Evolutionary conservation across 2,113 vertebrate species (phyloP), one percentile per base, ranked within the genome.

Genomic region (Actenoides lindsayi): DNA sequence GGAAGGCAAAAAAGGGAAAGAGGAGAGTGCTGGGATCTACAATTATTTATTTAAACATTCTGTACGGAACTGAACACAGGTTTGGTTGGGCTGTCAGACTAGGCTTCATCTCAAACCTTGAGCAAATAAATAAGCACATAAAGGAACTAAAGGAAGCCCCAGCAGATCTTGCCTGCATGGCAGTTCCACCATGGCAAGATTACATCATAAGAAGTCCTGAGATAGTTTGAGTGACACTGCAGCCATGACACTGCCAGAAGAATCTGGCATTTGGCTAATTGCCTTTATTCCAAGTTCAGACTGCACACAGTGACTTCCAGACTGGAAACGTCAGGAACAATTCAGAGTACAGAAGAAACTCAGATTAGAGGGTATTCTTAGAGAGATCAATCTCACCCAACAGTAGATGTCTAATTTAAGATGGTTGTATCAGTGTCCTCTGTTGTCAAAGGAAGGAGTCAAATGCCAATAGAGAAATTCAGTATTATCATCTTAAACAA

Each of bases 1-100:
- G 11, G 23, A 63, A 64, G 23, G 31, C 15, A 82, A 62, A 42
- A 62, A 57, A 68, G 25, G 25, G 33, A 44, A 59, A 63, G 41
- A 39, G 4, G 35, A 87, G 46, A 75, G 71, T 14, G 41, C 84
- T 21, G 23, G 18, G 23, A 46, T 68, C 35, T 54, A 41, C 76
- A 63, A 76, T 53, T 20, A 82, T 37, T 78, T 89, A 69, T 56
- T 77, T 79, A 74, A 86, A 51, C 44, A 41, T 69, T 46, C n/a
- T 25, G 16, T 37, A 37, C 13, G 42, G 20, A 87, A 71, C n/a
- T 31, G 30, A 76, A 67, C 10, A 71, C 41, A 77, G 9, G 10
- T 68, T 64, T 71, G 48, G 77, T 19, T 73, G 39, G 24, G n/a
- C 48, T 83, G 74, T 59, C 87, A 90, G 87, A 87, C n/a, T 53